These are phyloP conservation scores for Epirrhoe tristata DNA, from an alignment of 2,888 invertebrate genomes.

Conservation along the genomic window DNA sequence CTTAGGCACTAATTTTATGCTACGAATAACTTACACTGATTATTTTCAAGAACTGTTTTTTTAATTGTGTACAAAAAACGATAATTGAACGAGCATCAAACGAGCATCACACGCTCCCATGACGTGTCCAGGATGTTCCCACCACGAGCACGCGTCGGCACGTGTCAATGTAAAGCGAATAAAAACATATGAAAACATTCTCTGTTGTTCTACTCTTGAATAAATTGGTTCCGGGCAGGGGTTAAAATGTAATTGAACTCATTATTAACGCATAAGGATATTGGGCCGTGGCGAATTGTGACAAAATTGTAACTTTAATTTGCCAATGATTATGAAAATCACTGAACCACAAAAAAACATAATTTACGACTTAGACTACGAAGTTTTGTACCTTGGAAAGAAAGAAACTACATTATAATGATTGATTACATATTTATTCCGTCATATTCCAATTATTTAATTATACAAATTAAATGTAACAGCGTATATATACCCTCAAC, in stretches of 20 bases:
- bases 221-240: constrained; percentile 77
- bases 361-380: too few species aligned
- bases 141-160: constrained; percentile 65
- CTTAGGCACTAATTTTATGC: too few species aligned
- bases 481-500: constrained; percentile 35
- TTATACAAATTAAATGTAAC: constrained; percentile 50
- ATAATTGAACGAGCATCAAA: constrained; percentile 33
- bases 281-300: constrained; percentile 19
- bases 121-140: constrained; percentile 79
- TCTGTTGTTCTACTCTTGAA: constrained; percentile 70
- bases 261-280: constrained; percentile 66
- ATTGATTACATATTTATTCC: constrained; percentile 59
- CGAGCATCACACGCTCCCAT: constrained; percentile 60
- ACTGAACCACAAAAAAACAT: too few species aligned
- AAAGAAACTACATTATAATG: constrained; percentile 22
- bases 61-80: not conserved
- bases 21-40: not conserved
- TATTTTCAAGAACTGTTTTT: not conserved
- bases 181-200: constrained; percentile 73
- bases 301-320: not conserved
- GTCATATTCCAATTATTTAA: constrained; percentile 49
- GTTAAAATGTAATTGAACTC: constrained; percentile 83
- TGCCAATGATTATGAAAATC: not conserved
- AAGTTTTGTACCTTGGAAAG: not conserved
- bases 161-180: constrained; percentile 67